Conservation (phyloP, 2,113 vertebrate genomes). For the Ceyx melanurus region DNA sequence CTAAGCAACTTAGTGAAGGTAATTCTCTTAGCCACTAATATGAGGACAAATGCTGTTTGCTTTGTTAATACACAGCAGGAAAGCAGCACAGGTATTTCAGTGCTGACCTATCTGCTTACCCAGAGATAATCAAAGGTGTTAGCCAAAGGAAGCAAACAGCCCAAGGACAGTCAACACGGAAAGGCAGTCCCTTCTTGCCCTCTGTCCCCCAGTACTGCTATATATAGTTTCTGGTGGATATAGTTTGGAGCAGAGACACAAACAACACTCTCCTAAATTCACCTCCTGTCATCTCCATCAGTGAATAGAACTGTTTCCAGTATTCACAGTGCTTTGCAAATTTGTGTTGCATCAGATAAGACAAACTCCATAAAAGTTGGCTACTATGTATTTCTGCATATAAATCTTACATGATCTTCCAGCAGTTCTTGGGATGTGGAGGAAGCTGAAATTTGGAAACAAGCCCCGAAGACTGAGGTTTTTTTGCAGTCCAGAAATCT, state of each 20-base stretch:
- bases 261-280: neutral
- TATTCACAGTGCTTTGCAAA: neutral
- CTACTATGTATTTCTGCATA: neutral
- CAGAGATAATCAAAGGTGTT: conserved; percentile 24
- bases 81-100: conserved; percentile 20
- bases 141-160: conserved; percentile 1
- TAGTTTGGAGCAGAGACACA: neutral
- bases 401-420: neutral
- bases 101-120: neutral
- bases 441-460: neutral
- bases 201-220: neutral
- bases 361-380: neutral
- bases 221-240: neutral
- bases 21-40: conserved; percentile 31
- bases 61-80: neutral
- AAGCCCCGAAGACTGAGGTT: neutral
- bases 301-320: neutral
- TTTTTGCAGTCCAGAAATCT: neutral
- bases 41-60: neutral
- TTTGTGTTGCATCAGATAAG: neutral
- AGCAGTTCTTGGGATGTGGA: neutral
- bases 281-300: neutral
- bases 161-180: neutral
- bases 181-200: neutral
- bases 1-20: conserved; percentile 32